Evolutionary conservation across 1,140 invertebrate genomes (phyloP), one percentile per base, ranked within the genome.

Genomic region (Polyergus mexicanus): DNA sequence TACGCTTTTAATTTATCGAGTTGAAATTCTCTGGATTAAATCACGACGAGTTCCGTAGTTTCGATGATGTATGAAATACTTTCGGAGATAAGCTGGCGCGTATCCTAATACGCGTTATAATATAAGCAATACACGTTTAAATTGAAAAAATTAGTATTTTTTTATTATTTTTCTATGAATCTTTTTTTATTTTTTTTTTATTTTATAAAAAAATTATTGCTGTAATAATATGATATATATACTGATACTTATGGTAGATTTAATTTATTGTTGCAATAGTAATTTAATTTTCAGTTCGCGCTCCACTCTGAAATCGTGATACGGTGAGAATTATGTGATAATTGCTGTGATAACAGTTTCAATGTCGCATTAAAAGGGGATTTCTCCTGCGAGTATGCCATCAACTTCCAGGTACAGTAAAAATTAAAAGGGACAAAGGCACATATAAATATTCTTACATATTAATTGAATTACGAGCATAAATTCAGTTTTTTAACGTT

Each of bases 291-390:
- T 68, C 41, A 41, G 13, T 68, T 78, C 28, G 28, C 11, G n/a
- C 22, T 65, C 13, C n/a, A n/a, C 60, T 51, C 5, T 78, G 41
- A 38, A 66, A 66, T 68, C n/a, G 74, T 44, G 51, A 78, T 38
- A 51, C 11, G 51, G 7, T 38, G 44, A 63, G 8, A 78, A 78
- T 78, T 78, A 78, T 78, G 44, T 68, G 44, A 78, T 78, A 78
- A 78, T n/a, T 68, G 32, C 22, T n/a, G 22, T 69, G 63, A 80
- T 69, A 80, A 80, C 32, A 78, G 7, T 78, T 78, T 51, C 41
- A 78, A 51, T 28, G 51, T 7, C 0, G 13, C 60, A 51, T 80
- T 78, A 80, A 56, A 54, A 68, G 28, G 25, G 13, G 41, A 28
- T 78, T 66, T 66, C 62, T 78, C n/a, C 28, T 32, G 25, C 16